Evolutionary conservation across 2,797 vertebrate genomes (phyloP).

Genomic region (Sphaeramia orbicularis): DNA sequence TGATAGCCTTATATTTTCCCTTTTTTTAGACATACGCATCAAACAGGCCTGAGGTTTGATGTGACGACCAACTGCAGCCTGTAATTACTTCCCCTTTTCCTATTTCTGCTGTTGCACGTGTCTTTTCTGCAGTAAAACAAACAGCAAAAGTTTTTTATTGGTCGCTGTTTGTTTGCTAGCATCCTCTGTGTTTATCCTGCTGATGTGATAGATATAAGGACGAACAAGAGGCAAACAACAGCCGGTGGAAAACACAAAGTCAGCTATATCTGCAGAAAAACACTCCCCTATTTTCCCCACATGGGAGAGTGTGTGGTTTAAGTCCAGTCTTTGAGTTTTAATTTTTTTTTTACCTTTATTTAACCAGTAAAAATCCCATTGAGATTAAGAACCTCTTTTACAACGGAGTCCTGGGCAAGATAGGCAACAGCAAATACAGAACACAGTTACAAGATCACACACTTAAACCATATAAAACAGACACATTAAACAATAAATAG

Average conservation of each 20-base stretch:
- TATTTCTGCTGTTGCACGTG: background rate
- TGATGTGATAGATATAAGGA: conserved; percentile 4
- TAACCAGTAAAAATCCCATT: too few species aligned
- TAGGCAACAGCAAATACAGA: too few species aligned
- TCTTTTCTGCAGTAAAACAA: conserved; percentile 11
- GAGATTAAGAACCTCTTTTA: too few species aligned
- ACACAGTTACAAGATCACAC: too few species aligned
- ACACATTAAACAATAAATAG: too few species aligned
- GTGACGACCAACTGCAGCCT: conserved; percentile 9
- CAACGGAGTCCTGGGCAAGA: too few species aligned
- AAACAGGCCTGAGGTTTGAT: background rate
- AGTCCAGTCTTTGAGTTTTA: background rate
- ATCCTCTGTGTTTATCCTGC: conserved; percentile 29
- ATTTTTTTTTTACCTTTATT: too few species aligned
- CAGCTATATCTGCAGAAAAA: background rate
- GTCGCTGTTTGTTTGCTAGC: conserved; percentile 13
- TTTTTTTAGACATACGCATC: background rate
- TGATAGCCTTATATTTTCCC: background rate
- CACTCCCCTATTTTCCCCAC: too few species aligned
- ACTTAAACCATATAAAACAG: too few species aligned
- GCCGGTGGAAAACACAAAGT: background rate
- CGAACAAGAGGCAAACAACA: background rate
- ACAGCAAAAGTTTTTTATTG: background rate
- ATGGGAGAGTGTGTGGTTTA: background rate
- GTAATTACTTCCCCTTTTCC: conserved; percentile 1